phyloP scores from a whole-genome alignment of 2,888 invertebrate genomes.

The Eupithecia inturbata region DNA sequence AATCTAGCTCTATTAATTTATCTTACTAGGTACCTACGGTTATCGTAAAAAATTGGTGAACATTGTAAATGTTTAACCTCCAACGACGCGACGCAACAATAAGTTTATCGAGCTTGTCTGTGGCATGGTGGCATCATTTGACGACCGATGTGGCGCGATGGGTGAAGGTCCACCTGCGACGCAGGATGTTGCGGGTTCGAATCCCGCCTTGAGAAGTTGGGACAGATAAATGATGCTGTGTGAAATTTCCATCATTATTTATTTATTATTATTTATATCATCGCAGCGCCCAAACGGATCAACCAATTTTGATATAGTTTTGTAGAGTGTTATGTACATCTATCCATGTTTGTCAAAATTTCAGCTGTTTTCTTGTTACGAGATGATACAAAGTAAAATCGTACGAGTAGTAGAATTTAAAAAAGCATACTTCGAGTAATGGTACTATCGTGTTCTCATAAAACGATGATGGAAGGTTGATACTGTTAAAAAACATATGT shows the following conservation, averaged over 20 bases:
- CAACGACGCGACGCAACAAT: not conserved
- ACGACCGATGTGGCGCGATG: no score
- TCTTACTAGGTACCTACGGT: not conserved
- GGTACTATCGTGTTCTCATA: not conserved
- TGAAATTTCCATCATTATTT: no score
- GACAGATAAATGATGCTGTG: no score
- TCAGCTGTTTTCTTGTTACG: not conserved
- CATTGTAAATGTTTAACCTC: not conserved
- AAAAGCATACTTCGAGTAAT: not conserved
- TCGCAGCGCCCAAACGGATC: not conserved
- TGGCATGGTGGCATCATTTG: not conserved
- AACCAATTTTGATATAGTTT: not conserved
- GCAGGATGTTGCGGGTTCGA: no score
- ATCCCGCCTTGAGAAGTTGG: no score
- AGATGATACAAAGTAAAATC: not conserved
- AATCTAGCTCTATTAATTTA: conserved; percentile 18
- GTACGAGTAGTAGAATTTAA: not conserved
- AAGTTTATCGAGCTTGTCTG: not conserved
- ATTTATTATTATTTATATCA: no score
- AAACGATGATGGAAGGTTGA: not conserved
- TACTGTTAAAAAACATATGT: not conserved
- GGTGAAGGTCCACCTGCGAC: no score
- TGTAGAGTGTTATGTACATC: not conserved
- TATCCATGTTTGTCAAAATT: not conserved
- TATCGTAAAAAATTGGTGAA: not conserved